Evolutionary conservation across 2,888 invertebrate genomes (phyloP), one percentile per base, ranked within the genome.

Genomic region (Plagodis pulveraria): DNA sequence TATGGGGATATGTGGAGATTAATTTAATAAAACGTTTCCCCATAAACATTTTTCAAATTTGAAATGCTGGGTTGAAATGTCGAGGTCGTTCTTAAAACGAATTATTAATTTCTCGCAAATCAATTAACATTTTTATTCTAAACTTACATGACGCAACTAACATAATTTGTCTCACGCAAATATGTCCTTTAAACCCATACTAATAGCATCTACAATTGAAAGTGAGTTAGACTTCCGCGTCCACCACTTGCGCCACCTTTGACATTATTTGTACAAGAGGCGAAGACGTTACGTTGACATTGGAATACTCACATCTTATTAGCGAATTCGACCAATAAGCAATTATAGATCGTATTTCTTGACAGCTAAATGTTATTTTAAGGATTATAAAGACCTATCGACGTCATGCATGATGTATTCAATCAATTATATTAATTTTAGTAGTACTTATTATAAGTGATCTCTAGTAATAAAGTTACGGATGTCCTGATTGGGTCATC

Each of bases 231-330:
- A 63, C 65, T 78, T 77, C 74, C 76, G 73, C 41, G 56, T 72
- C 59, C 60, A 66, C 46, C 66, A 66, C 73, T 72, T 63, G 54
- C 55, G 56, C 65, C 59, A 76, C 75, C 75, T 78, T 74, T 79
- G 75, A 73, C 77, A 75, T 76, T 22, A 72, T 78, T 81, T 74
- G 66, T 52, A 61, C 52, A 61, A 50, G 35, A 51, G 33, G 66
- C 64, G 57, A 71, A 68, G 62, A 60, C 62, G 53, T 12, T 59
- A 56, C 51, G 65, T 66, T 76, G 81, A 77, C 80, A 80, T 79
- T 80, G 80, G 76, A 73, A 50, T 53, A 57, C 59, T 58, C 51
- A 56, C 49, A 57, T 48, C 40, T 57, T 12, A 55, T 60, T 62
- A 62, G 55, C 42, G 47, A 34, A 43, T 51, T 2, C 40, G 41